Percentiles rank a stretch among this genome's conserved stretches.
phyloP scores from a whole-genome alignment of 2,797 vertebrate species.

The Selene dorsalis region DNA sequence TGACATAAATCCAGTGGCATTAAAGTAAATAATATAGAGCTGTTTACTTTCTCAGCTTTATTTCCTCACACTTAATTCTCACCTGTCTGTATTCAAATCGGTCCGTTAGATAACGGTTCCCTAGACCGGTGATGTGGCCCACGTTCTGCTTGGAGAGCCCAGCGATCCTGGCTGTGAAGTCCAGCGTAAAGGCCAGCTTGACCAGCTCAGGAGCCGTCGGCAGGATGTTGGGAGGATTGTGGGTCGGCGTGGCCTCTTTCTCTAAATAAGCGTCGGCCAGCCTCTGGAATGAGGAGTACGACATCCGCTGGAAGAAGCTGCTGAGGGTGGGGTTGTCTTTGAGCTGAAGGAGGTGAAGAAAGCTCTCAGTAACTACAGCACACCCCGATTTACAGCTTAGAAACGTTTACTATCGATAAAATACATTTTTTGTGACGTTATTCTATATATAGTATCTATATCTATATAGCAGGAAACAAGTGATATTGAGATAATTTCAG shows the following conservation, averaged over 20 bases:
- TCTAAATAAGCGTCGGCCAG: constrained; percentile 86
- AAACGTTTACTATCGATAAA: not conserved
- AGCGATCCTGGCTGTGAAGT: constrained; percentile 86
- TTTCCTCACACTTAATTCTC: not conserved
- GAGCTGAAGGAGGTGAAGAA: constrained; percentile 79
- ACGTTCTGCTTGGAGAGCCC: constrained; percentile 83
- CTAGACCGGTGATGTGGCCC: constrained; percentile 88
- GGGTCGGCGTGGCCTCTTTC: constrained; percentile 48
- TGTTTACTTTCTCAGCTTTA: not conserved
- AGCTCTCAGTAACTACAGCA: not conserved
- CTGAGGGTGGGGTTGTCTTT: constrained; percentile 82
- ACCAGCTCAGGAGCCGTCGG: constrained; percentile 80
- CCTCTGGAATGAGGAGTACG: constrained; percentile 89
- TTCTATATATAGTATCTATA: too few relatives aligned
- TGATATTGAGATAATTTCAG: not conserved
- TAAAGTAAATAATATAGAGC: not conserved
- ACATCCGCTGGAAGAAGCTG: constrained; percentile 84
- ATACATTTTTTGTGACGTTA: not conserved
- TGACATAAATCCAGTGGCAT: not conserved
- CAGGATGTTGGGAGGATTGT: constrained; percentile 39
- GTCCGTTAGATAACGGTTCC: constrained; percentile 84
- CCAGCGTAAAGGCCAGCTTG: constrained; percentile 87
- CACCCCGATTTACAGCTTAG: not conserved
- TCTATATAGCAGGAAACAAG: too few relatives aligned
- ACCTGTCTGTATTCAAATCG: constrained; percentile 83